Evolutionary conservation across 1,140 invertebrate species (phyloP), one percentile per base, ranked within the genome.

Genomic region (Panagrolaimus sp.): DNA sequence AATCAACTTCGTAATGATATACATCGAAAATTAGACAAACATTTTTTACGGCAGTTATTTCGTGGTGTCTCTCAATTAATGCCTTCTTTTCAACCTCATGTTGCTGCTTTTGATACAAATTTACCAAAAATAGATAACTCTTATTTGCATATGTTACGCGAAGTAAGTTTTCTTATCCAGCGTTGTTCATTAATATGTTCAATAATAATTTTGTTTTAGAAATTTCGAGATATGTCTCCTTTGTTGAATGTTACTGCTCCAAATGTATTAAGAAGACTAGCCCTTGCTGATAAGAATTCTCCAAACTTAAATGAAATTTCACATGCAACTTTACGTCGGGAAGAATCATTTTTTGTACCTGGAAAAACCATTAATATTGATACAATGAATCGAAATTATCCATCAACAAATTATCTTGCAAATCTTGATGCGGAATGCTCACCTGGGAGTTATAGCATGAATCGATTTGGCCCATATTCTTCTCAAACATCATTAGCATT

Each of bases 311-410:
- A 45, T 32, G 48, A 8, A 12, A 58, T 15, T 15, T 43, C 47
- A 10, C n/a, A 28, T 12, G 14, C 73, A 63, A 28, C 70, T 21
- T 67, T 75, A 26, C 67, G 68, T 10, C 63, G 75, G 14, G 75
- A 76, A 21, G 77, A 78, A 43, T 78, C 75, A 44, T 76, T 76
- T 26, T 76, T 78, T 68, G 76, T 73, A 5, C 68, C 65, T 10
- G 73, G 77, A 21, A 67, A 73, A 63, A 75, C 75, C 7, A 43
- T 46, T 12, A 75, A 75, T 47, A 77, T 75, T 24, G 17, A 78
- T 43, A 44, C 63, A 38, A 73, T 76, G 62, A 67, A 76, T 14
- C 21, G 52, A 12, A 78, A 78, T 17, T 79, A 79, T 66, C 74
- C 75, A 21, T 76, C 75, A 4, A 68, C 76, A n/a, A 79, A 65